Percentiles rank a stretch among this genome's conserved stretches.
Evolutionary conservation across 2,113 vertebrate genomes (phyloP).

Genomic region (Ancistrus triradiatus): DNA sequence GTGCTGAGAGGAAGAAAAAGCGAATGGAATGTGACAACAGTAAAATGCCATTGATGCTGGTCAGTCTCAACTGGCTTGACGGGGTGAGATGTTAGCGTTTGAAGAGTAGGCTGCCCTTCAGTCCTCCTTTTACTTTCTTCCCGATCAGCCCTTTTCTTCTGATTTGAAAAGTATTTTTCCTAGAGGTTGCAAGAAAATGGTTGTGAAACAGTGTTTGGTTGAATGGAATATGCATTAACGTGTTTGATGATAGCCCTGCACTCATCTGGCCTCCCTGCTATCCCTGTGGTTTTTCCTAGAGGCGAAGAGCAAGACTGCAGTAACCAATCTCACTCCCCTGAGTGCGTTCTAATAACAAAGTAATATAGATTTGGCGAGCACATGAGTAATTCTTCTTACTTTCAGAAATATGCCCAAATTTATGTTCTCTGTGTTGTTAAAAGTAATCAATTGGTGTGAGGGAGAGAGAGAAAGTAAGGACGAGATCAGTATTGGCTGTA

Average conservation of each 20-base stretch:
- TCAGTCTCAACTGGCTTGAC: slow-evolving; percentile 63
- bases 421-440: too few relatives aligned
- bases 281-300: slow-evolving; percentile 14
- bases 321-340: slow-evolving; percentile 11
- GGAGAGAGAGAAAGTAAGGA: too few relatives aligned
- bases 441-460: too few relatives aligned
- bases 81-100: slow-evolving; percentile 57
- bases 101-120: slow-evolving; percentile 48
- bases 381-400: neutral
- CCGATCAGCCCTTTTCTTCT: slow-evolving; percentile 35
- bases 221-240: slow-evolving; percentile 47
- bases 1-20: slow-evolving; percentile 57
- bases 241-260: slow-evolving; percentile 34
- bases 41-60: slow-evolving; percentile 70
- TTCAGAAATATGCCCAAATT: neutral
- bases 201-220: slow-evolving; percentile 32
- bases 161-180: slow-evolving; percentile 40
- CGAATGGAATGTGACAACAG: slow-evolving; percentile 73
- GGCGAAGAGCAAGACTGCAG: neutral
- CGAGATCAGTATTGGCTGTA: too few relatives aligned
- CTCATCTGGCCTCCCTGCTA: slow-evolving; percentile 22
- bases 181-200: slow-evolving; percentile 12
- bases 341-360: slow-evolving; percentile 19
- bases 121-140: slow-evolving; percentile 24
- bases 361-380: slow-evolving; percentile 7